phyloP scores from a whole-genome alignment of 2,113 vertebrate genomes.

The Eidolon helvum region DNA sequence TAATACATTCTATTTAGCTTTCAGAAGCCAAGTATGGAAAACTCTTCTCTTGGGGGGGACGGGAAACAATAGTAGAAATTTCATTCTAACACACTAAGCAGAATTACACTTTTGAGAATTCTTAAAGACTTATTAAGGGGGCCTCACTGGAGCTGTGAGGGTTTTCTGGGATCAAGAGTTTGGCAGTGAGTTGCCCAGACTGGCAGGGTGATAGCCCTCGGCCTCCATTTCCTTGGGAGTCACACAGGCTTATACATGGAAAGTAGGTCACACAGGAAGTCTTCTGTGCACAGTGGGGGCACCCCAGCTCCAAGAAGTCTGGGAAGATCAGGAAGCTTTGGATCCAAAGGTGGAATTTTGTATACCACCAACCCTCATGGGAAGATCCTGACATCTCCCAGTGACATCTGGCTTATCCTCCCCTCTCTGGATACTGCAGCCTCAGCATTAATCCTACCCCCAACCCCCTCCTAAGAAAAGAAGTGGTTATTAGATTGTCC shows the following conservation, averaged over 20 bases:
- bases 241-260: background rate
- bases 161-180: background rate
- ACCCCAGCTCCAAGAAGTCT: background rate
- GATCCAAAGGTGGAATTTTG: background rate
- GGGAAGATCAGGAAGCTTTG: background rate
- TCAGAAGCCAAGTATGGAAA: background rate
- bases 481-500: background rate
- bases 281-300: background rate
- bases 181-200: background rate
- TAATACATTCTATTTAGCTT: background rate
- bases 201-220: background rate
- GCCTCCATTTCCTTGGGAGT: background rate
- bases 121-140: background rate
- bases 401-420: background rate
- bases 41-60: background rate
- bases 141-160: background rate
- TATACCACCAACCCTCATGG: background rate
- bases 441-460: background rate
- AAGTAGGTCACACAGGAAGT: background rate
- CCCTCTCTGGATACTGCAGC: background rate
- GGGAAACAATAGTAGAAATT: background rate
- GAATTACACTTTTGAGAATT: background rate
- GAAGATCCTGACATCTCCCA: background rate
- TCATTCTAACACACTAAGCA: background rate
- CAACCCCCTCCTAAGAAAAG: background rate